Conservation (phyloP, 1,140 invertebrate species). For the Thalassaphorura encarpata region DNA sequence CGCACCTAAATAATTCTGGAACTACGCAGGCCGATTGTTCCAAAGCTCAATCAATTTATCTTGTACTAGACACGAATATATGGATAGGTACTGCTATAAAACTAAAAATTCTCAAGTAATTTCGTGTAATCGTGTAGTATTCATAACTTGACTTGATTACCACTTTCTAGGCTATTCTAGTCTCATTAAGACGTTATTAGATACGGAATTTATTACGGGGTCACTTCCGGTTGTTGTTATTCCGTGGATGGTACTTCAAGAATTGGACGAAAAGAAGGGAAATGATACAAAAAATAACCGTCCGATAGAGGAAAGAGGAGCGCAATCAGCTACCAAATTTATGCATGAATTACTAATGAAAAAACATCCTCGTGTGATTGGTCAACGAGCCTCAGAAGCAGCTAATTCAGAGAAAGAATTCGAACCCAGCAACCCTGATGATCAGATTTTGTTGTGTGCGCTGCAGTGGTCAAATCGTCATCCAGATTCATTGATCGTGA, state of each 20-base stretch:
- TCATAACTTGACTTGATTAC: background rate
- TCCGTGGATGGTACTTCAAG: slow-evolving; percentile 32
- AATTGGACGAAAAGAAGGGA: slow-evolving; percentile 13
- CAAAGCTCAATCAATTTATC: no score
- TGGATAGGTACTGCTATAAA: slow-evolving; percentile 32
- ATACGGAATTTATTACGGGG: slow-evolving; percentile 10
- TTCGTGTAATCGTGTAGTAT: background rate
- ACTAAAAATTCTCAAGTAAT: no score
- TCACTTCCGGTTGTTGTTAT: slow-evolving; percentile 17
- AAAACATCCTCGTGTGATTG: slow-evolving; percentile 24
- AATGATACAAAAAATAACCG: background rate
- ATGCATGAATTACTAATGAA: slow-evolving; percentile 16
- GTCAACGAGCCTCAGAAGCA: slow-evolving; percentile 27
- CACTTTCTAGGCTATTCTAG: slow-evolving; percentile 5
- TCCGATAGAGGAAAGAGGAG: background rate
- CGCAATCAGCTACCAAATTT: slow-evolving; percentile 12
- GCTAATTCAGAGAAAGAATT: slow-evolving; percentile 11
- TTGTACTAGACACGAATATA: slow-evolving; percentile 29
- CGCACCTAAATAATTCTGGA: no score
- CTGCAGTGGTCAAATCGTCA: slow-evolving; percentile 12
- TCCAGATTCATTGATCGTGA: no score
- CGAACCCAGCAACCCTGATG: slow-evolving; percentile 18
- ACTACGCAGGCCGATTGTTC: no score
- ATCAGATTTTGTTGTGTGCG: slow-evolving; percentile 29
- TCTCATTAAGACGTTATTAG: slow-evolving; percentile 14